Base-by-base conservation (phyloP, 2,888 invertebrate genomes). In the Cantharis rustica region DNA sequence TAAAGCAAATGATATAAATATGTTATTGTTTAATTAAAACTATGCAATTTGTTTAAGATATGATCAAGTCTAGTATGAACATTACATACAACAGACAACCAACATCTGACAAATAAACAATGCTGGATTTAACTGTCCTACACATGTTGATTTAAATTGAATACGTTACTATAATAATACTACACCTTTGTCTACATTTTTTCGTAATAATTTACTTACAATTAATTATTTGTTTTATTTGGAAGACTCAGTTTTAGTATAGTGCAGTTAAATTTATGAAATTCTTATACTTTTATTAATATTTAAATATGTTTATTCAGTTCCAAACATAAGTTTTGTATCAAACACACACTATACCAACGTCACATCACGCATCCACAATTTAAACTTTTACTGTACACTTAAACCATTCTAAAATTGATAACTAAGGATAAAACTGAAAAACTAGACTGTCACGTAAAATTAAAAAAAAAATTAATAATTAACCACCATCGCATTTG, bases 191-290 rank as follows among this genome's bases (percentile, higher is more conserved):
- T 75, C 70, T 77, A 76, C 76, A 79, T 73, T 73, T 47, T 47
- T 78, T 76, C 76, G 77, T 75, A 77, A 79, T 81, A 80, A 83
- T 83, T 86, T 85, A 86, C 87, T 88, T 88, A 88, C 85, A 87
- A 86, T 87, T 88, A 86, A 88, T 88, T 88, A 88, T 88, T 88
- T 88, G 88, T 88, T 87, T 88, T 87, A 87, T 86, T 84, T 88
- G 88, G 88, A 88, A 88, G 88, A 88, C 88, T 88, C 86, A 86
- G 88, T 88, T 88, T 87, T 86, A 86, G 86, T 86, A 85, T 85
- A 86, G 84, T 85, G 84, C 82, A 83, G 82, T 72, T 79, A 82
- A 66, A 78, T 79, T 81, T 80, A 79, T 81, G 81, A 82, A 83
- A 80, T 80, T 82, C 79, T 81, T 79, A 80, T 77, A 77, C 78